Evolutionary conservation across 2,888 invertebrate species (phyloP), one percentile per base, ranked within the genome.

Genomic region (Callinectes sapidus): DNA sequence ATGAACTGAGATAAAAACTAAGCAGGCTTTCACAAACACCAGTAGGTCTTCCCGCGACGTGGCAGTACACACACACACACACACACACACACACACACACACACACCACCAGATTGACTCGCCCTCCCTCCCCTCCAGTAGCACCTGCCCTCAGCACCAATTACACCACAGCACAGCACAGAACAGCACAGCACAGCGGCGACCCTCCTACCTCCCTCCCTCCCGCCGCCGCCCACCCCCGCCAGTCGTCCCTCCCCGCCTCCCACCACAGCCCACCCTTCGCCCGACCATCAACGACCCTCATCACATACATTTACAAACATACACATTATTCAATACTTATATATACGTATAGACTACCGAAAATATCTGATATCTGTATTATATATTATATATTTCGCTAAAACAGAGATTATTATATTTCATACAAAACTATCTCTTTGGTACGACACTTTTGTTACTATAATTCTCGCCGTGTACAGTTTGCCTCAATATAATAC

Each of bases 381-480:
- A 8, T 28, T 28, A 28, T 71, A 71, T 71, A 71, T 71, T 71
- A 28, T 71, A 71, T 71, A 28, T 71, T 71, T 28, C 23, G n/a
- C 71, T 71, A n/a, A 71, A 71, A 71, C 71, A 71, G 71, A n/a
- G 71, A 71, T n/a, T 71, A 71, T 8, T 71, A 71, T 71, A 71
- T 28, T 71, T 28, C n/a, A 71, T 71, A 71, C n/a, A 71, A 71
- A 71, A 71, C 71, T 71, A 71, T 28, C 10, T 71, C 71, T 71
- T 71, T 71, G 28, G 71, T 28, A 71, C 71, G 28, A 71, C 71
- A 28, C 71, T 28, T 71, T 71, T 28, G 48, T 48, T 2, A 8
- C 6, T 48, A 8, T 48, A 42, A 0, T 28, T 28, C 71, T n/a
- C 71, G 23, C 71, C 71, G 28, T 71, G n/a, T 28, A 13, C 28